phyloP scores from a whole-genome alignment of 2,797 vertebrate species.

The Hirundo rustica region DNA sequence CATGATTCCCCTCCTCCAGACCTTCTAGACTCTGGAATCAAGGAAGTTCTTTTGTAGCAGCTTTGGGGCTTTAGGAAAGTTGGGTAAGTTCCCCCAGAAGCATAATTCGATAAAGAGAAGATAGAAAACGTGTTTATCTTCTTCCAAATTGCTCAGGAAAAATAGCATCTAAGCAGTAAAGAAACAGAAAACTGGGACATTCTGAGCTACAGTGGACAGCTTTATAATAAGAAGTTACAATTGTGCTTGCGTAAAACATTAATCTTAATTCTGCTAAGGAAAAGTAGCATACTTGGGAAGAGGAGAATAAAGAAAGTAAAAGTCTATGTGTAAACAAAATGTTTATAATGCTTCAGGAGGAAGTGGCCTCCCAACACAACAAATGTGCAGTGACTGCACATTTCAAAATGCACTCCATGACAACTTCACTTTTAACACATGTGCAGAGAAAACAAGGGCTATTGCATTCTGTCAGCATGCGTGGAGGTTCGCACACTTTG shows the following conservation, averaged over 20 bases:
- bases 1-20: background rate
- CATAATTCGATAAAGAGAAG: background rate
- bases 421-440: slow-evolving; percentile 5
- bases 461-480: background rate
- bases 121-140: background rate
- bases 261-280: slow-evolving; percentile 11
- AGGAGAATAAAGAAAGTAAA: background rate
- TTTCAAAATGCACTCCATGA: background rate
- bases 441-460: background rate
- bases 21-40: background rate
- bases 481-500: background rate
- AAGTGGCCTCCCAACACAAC: background rate
- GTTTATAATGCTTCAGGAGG: background rate
- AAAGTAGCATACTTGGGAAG: background rate
- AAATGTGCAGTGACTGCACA: background rate
- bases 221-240: background rate
- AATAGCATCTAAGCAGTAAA: background rate
- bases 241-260: background rate
- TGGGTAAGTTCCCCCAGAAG: background rate
- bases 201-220: background rate
- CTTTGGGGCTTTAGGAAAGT: background rate
- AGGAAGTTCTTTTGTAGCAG: background rate
- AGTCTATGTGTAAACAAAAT: slow-evolving; percentile 14
- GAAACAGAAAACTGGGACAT: background rate
- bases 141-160: background rate